phyloP scores from a whole-genome alignment of 2,888 invertebrate species.

The Charanyca ferruginea region DNA sequence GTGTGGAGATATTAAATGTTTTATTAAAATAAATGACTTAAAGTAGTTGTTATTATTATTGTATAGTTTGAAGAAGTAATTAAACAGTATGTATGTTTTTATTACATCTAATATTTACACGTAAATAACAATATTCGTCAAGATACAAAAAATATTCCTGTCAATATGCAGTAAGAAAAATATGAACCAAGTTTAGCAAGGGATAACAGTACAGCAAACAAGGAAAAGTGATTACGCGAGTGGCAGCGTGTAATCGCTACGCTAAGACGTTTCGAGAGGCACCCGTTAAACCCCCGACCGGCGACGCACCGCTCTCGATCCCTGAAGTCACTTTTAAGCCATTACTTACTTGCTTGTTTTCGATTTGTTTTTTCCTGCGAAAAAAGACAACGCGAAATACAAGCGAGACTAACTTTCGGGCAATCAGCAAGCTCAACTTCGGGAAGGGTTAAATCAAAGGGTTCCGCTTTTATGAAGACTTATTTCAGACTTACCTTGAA shows the following conservation, averaged over 20 bases:
- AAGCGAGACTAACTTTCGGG: slow-evolving; percentile 87
- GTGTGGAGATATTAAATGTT: background rate
- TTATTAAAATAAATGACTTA: background rate
- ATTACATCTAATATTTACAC: background rate
- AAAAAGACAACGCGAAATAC: slow-evolving; percentile 85
- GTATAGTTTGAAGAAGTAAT: background rate
- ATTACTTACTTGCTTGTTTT: slow-evolving; percentile 89
- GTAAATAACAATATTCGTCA: background rate
- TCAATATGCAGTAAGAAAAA: slow-evolving; percentile 23
- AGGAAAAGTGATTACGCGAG: slow-evolving; percentile 72
- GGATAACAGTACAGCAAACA: slow-evolving; percentile 53
- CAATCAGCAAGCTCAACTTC: slow-evolving; percentile 89
- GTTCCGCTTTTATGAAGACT: slow-evolving; percentile 91
- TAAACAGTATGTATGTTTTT: background rate
- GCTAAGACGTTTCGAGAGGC: slow-evolving; percentile 69
- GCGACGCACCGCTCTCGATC: slow-evolving; percentile 73
- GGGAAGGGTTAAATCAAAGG: slow-evolving; percentile 90
- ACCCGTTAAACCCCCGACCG: slow-evolving; percentile 65
- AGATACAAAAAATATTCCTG: background rate
- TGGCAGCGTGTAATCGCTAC: slow-evolving; percentile 69
- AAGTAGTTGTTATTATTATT: too few relatives aligned
- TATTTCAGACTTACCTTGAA: slow-evolving; percentile 91
- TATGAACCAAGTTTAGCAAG: slow-evolving; percentile 38
- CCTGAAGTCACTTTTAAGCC: slow-evolving; percentile 86
- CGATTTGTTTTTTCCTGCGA: slow-evolving; percentile 86